phyloP scores from a whole-genome alignment of 2,797 vertebrate species.

The Urophycis tenuis region DNA sequence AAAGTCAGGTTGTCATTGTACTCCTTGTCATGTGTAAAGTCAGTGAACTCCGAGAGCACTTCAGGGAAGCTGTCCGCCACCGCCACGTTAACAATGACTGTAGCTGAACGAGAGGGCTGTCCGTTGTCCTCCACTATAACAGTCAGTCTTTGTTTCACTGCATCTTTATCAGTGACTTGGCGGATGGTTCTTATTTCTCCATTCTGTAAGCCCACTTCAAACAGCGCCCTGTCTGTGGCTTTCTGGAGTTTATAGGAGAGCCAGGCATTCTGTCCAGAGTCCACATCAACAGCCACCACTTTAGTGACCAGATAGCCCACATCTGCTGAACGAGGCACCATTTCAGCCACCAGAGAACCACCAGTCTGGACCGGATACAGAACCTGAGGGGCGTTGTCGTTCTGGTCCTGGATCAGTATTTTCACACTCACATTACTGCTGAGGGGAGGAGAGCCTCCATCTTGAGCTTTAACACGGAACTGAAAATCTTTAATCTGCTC shows the following conservation, averaged over 20 bases:
- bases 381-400: conserved; percentile 24
- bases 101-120: conserved; percentile 28
- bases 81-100: conserved; percentile 46
- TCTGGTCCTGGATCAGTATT: conserved; percentile 27
- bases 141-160: conserved; percentile 55
- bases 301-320: conserved; percentile 72
- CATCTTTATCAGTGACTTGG: conserved; percentile 42
- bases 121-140: conserved; percentile 44
- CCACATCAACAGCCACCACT: conserved; percentile 71
- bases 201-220: conserved; percentile 49
- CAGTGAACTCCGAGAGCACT: conserved; percentile 55
- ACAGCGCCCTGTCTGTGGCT: conserved; percentile 46
- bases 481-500: conserved; percentile 30
- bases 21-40: conserved; percentile 42
- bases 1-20: conserved; percentile 40
- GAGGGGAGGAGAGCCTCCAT: conserved; percentile 30
- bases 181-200: conserved; percentile 53
- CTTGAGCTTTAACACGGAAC: conserved; percentile 18
- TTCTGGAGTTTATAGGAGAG: conserved; percentile 66
- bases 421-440: conserved; percentile 26
- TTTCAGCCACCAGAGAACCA: conserved; percentile 61
- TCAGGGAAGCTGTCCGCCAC: conserved; percentile 66
- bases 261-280: conserved; percentile 75
- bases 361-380: conserved; percentile 29
- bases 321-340: conserved; percentile 71